Conservation (phyloP, 1,140 invertebrate species). For the Dinothrombium tinctorium region DNA sequence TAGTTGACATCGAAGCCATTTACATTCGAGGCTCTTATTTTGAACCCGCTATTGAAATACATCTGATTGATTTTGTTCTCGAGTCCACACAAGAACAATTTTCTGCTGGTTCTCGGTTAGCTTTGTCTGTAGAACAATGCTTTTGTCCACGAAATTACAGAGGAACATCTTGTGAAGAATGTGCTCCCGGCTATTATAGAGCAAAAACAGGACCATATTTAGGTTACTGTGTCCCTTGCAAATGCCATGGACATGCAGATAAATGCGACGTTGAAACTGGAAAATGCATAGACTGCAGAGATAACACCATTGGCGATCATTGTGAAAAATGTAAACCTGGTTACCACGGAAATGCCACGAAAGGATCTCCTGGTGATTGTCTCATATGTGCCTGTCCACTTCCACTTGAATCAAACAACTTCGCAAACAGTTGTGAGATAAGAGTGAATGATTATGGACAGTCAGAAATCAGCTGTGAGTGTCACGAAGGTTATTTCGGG, state of each 20-base stretch:
- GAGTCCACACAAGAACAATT: constrained; percentile 37
- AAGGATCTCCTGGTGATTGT: constrained; percentile 64
- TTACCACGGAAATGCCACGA: constrained; percentile 72
- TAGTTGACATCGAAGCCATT: constrained; percentile 54
- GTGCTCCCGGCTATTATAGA: constrained; percentile 66
- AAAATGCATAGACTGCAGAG: constrained; percentile 59
- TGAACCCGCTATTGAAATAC: constrained; percentile 34
- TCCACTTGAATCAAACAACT: constrained; percentile 73
- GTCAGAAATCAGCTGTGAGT: background rate
- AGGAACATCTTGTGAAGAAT: constrained; percentile 75
- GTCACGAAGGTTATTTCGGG: constrained; percentile 52
- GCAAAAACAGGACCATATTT: constrained; percentile 38
- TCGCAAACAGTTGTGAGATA: constrained; percentile 57
- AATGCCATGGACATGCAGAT: constrained; percentile 58
- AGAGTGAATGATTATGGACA: background rate
- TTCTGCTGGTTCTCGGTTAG: constrained; percentile 17
- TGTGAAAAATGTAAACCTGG: constrained; percentile 74
- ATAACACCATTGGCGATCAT: constrained; percentile 76
- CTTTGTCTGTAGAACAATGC: constrained; percentile 57
- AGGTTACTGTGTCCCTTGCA: constrained; percentile 72
- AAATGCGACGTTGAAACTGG: constrained; percentile 80
- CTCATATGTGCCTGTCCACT: constrained; percentile 87
- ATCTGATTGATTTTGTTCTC: constrained; percentile 37
- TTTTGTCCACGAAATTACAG: constrained; percentile 72
- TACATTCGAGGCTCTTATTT: constrained; percentile 73